Evolutionary conservation across 2,888 invertebrate genomes (phyloP).

Genomic region (Dicycla oo): DNA sequence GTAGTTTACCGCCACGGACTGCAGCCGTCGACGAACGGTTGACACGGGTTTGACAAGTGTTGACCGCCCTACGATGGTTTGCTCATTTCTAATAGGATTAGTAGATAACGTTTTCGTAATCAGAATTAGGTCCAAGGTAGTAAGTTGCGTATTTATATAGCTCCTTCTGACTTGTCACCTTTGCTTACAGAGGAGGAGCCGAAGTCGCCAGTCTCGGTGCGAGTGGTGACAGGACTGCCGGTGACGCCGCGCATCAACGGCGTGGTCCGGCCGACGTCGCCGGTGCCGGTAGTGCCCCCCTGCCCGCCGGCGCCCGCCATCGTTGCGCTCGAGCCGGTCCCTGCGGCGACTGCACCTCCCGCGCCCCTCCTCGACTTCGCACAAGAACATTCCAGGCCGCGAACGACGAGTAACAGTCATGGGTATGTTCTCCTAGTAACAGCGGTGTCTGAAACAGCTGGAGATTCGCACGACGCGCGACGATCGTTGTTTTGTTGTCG

Average conservation of each 20-base stretch:
- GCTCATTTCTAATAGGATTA: slow-evolving; percentile 49
- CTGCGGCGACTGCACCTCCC: slow-evolving; percentile 69
- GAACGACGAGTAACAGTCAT: slow-evolving; percentile 86
- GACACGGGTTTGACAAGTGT: slow-evolving; percentile 88
- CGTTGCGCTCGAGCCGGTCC: slow-evolving; percentile 67
- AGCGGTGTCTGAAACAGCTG: slow-evolving; percentile 85
- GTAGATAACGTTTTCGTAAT: slow-evolving; percentile 33
- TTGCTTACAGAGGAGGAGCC: slow-evolving; percentile 89
- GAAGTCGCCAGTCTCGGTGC: slow-evolving; percentile 85
- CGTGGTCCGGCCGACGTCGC: slow-evolving; percentile 73
- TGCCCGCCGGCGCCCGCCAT: slow-evolving; percentile 66
- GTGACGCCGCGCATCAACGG: slow-evolving; percentile 84
- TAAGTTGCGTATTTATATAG: slow-evolving; percentile 23
- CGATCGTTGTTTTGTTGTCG: slow-evolving; percentile 31
- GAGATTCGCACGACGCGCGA: slow-evolving; percentile 70
- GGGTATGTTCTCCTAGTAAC: slow-evolving; percentile 86
- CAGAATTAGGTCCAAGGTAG: slow-evolving; percentile 17
- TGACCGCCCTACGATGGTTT: slow-evolving; percentile 71
- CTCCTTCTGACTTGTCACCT: slow-evolving; percentile 65
- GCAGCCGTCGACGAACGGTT: slow-evolving; percentile 88
- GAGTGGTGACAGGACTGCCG: slow-evolving; percentile 82
- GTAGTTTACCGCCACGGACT: slow-evolving; percentile 90
- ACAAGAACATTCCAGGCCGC: slow-evolving; percentile 90
- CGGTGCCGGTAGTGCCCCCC: slow-evolving; percentile 69
- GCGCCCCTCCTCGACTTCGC: slow-evolving; percentile 84